phyloP scores from a whole-genome alignment of 2,888 invertebrate genomes.

The Volucella inflata region DNA sequence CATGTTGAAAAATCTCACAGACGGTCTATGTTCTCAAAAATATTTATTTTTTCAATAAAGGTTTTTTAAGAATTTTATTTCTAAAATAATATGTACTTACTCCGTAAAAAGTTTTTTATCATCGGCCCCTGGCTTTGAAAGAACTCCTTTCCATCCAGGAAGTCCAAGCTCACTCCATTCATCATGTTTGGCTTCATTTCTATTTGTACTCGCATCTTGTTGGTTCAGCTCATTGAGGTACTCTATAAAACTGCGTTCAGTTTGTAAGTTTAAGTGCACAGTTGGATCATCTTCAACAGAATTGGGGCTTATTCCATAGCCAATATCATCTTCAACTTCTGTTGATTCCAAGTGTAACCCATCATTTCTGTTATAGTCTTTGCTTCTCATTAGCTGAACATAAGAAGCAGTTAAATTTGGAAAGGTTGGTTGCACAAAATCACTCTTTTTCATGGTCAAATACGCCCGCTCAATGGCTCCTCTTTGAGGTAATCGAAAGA shows the following conservation, averaged over 20 bases:
- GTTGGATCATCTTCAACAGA: conserved; percentile 25
- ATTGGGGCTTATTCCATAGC: not conserved
- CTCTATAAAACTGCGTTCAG: conserved; percentile 76
- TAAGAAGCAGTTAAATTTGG: conserved; percentile 80
- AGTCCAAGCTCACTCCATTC: conserved; percentile 80
- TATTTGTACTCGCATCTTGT: not conserved
- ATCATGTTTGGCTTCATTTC: conserved; percentile 50
- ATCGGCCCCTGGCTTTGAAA: conserved; percentile 60
- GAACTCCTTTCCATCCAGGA: conserved; percentile 81
- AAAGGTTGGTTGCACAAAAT: conserved; percentile 81
- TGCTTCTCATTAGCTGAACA: conserved; percentile 70
- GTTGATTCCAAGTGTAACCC: not conserved
- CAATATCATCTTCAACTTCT: not conserved
- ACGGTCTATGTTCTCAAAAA: no score
- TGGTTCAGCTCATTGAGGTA: conserved; percentile 74
- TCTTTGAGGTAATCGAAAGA: conserved; percentile 79
- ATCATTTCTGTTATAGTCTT: not conserved
- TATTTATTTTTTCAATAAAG: not conserved
- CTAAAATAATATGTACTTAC: conserved; percentile 31
- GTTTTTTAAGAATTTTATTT: not conserved
- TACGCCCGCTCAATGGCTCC: conserved; percentile 41
- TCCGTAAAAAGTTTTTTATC: not conserved
- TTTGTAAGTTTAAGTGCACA: conserved; percentile 73
- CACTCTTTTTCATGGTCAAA: conserved; percentile 79
- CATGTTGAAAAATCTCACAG: no score